Base-by-base conservation (phyloP, 2,113 vertebrate genomes). In the Puntigrus tetrazona region DNA sequence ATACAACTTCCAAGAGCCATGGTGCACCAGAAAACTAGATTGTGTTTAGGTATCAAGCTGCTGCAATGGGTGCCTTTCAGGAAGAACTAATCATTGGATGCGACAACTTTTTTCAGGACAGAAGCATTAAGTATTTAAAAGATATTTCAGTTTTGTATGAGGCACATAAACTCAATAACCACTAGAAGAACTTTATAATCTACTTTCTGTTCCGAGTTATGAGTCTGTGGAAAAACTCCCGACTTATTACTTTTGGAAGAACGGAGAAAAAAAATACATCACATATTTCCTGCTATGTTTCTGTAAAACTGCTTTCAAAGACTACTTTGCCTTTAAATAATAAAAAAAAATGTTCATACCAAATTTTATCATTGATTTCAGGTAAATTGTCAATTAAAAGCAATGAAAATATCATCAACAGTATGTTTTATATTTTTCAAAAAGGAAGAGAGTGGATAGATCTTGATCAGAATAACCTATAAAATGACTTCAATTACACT, bases 241-340 rank as follows among this genome's bases (percentile, higher is more conserved):
- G 25, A 72, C 69, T 72, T 72, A 72, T 72, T 72, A 72, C 22
- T 16, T 72, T 72, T 72, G 11, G 11, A 72, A 72, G 36, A 72
- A 72, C 69, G 34, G 5, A 16, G 16, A 1, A 4, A 25, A 6
- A 14, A 14, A 72, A 43, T 3, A 7, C 2, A 0, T 25, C 4
- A 70, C 9, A 43, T 14, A 41, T 72, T 41, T 72, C n/a, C 20
- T 57, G 50, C 50, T 22, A 38, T 7, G 50, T 55, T 20, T n/a
- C 22, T 20, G 4, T 72, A 43, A 43, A 72, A 25, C 69, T 43
- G 22, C 38, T 43, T 18, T 69, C 8, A 38, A 69, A 36, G 18
- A 69, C 52, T 57, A n/a, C 52, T 57, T 57, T 57, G 22, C 52
- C 52, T 9, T 57, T 57, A 57, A n/a, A 57, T 7, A 0, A 52